A percentile compares a stretch with the other conserved stretches of the same genome.
Conservation (phyloP, 2,888 invertebrate species). For the Pandemis heparana region DNA sequence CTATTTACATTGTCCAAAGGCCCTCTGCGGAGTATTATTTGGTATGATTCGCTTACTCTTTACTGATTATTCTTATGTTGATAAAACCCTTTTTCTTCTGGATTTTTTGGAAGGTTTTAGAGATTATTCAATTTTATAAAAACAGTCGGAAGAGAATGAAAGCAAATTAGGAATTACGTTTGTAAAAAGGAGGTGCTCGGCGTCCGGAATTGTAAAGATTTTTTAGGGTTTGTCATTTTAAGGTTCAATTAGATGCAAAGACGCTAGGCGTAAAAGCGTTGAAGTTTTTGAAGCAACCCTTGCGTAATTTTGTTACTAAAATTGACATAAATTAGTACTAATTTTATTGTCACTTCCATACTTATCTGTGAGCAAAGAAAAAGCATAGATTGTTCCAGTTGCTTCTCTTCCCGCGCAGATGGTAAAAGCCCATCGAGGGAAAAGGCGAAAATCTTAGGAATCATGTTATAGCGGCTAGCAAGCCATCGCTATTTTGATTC, state of each 20-base stretch:
- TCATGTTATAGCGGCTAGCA: no score
- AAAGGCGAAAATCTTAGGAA: no score
- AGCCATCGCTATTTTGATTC: no score
- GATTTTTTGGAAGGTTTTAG: slow-evolving; percentile 3
- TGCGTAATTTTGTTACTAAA: neutral
- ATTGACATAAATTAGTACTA: neutral
- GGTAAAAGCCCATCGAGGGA: no score
- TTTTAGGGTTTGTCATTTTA: slow-evolving; percentile 27
- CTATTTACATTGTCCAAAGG: slow-evolving; percentile 44
- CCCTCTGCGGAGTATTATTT: slow-evolving; percentile 19
- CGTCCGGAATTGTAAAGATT: neutral
- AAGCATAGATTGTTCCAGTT: no score
- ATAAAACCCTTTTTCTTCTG: neutral
- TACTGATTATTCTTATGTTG: slow-evolving; percentile 23
- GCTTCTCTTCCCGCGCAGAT: no score
- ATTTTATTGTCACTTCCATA: no score
- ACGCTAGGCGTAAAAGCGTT: slow-evolving; percentile 24
- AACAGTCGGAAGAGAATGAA: slow-evolving; percentile 4
- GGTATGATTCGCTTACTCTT: slow-evolving; percentile 27
- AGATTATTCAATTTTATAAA: slow-evolving; percentile 21
- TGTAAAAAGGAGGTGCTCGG: neutral
- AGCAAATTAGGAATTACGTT: slow-evolving; percentile 15
- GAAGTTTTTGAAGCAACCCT: slow-evolving; percentile 8
- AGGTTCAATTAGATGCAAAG: slow-evolving; percentile 33
- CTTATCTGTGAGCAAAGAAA: no score